Evolutionary conservation across 2,888 invertebrate species (phyloP).

Genomic region (Laspeyria flexula): DNA sequence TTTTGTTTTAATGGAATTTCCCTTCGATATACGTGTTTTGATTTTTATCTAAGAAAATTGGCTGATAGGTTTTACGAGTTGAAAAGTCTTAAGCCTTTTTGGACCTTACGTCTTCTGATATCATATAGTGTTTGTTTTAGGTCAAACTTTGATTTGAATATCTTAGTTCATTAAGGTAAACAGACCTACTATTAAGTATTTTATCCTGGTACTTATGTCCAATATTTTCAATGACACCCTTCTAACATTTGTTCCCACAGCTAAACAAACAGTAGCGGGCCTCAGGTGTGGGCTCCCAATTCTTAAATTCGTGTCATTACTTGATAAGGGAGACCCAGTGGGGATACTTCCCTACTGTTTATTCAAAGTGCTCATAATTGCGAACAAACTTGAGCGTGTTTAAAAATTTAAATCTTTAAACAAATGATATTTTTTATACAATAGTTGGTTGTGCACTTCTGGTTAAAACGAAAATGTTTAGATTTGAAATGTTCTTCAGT

Average conservation of each 20-base stretch:
- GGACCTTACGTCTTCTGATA: too few relatives aligned
- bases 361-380: slow-evolving; percentile 67
- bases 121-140: too few relatives aligned
- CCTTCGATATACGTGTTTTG: slow-evolving; percentile 47
- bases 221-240: slow-evolving; percentile 1
- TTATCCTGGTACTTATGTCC: background rate
- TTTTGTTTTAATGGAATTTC: slow-evolving; percentile 58
- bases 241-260: slow-evolving; percentile 4
- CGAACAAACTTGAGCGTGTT: slow-evolving; percentile 63
- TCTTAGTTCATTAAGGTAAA: background rate
- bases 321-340: slow-evolving; percentile 64
- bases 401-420: slow-evolving; percentile 55
- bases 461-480: too few relatives aligned
- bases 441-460: slow-evolving; percentile 31
- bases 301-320: slow-evolving; percentile 72
- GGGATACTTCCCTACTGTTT: slow-evolving; percentile 63
- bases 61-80: slow-evolving; percentile 14
- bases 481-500: too few relatives aligned
- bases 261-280: slow-evolving; percentile 34
- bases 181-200: background rate
- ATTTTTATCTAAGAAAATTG: slow-evolving; percentile 50
- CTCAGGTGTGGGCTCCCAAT: slow-evolving; percentile 70
- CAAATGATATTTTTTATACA: slow-evolving; percentile 44
- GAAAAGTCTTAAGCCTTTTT: background rate
- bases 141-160: too few relatives aligned